phyloP scores from a whole-genome alignment of 2,888 invertebrate genomes.

The Desoria tigrina region DNA sequence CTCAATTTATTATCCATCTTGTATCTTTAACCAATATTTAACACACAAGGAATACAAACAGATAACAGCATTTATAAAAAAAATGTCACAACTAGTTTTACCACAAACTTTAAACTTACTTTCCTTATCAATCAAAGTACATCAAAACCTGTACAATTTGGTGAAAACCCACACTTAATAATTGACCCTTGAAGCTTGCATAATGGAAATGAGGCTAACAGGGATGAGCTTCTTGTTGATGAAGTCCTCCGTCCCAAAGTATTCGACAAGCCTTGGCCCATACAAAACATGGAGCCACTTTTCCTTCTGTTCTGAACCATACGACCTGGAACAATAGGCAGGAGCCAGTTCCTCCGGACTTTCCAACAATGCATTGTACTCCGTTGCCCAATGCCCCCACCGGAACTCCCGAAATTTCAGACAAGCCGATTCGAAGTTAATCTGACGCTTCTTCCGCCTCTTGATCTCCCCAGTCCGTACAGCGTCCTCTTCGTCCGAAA shows the following conservation, averaged over 20 bases:
- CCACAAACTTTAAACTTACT: too few species aligned
- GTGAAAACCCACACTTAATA: too few species aligned
- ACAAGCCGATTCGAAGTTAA: slow-evolving; percentile 11
- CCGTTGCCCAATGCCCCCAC: slow-evolving; percentile 27
- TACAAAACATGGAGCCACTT: slow-evolving; percentile 26
- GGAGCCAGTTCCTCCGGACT: slow-evolving; percentile 9
- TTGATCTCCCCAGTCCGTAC: background rate
- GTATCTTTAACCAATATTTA: too few species aligned
- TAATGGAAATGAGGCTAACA: slow-evolving; percentile 31
- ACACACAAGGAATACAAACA: too few species aligned
- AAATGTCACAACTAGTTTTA: too few species aligned
- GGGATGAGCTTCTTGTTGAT: slow-evolving; percentile 38
- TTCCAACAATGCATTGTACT: slow-evolving; percentile 23
- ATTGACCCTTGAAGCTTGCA: slow-evolving; percentile 25
- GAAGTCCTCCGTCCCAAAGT: slow-evolving; percentile 17
- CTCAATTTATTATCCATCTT: too few species aligned
- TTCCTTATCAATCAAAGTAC: too few species aligned
- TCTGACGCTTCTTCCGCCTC: slow-evolving; percentile 8
- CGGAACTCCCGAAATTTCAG: slow-evolving; percentile 31
- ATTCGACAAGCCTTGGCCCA: slow-evolving; percentile 24
- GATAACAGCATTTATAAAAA: too few species aligned
- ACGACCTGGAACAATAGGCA: slow-evolving; percentile 3
- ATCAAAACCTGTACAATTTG: too few species aligned
- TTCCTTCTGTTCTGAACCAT: slow-evolving; percentile 20
- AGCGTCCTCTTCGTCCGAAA: too few species aligned